Evolutionary conservation across 2,888 invertebrate genomes (phyloP).

Genomic region (Bombylius major): DNA sequence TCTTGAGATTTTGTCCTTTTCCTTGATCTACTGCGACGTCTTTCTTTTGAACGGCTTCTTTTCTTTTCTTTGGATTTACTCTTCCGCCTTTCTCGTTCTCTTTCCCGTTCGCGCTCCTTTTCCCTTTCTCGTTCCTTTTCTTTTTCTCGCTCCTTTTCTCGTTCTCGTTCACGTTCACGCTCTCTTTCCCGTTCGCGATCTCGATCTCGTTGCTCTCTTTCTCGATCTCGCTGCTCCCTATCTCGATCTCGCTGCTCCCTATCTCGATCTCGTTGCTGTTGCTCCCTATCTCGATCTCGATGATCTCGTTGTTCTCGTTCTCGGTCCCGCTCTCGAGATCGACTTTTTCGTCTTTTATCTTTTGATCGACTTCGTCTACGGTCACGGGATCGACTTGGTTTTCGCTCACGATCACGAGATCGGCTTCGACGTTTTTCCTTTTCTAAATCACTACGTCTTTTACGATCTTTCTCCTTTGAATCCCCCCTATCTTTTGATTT

Average conservation of each 20-base stretch:
- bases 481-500: constrained; percentile 22
- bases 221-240: too few species aligned
- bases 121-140: neutral
- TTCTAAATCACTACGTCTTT: constrained; percentile 22
- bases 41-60: constrained; percentile 24
- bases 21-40: constrained; percentile 17
- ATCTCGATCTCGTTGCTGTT: too few species aligned
- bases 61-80: constrained; percentile 17
- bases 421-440: constrained; percentile 15
- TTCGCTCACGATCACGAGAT: constrained; percentile 19
- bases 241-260: too few species aligned
- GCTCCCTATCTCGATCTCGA: neutral
- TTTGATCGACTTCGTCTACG: constrained; percentile 15
- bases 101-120: neutral
- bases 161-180: neutral
- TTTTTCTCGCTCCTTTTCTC: neutral
- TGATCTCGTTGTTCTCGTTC: neutral
- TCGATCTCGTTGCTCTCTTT: too few species aligned
- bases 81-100: neutral
- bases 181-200: too few species aligned
- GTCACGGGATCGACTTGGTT: constrained; percentile 8
- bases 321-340: neutral
- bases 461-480: constrained; percentile 32
- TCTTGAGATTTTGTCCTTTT: constrained; percentile 18
- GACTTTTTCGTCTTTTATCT: constrained; percentile 16